These are phyloP conservation scores for Ariopsis seemanni DNA, from an alignment of 2,113 vertebrate genomes.

Conservation along the genomic window DNA sequence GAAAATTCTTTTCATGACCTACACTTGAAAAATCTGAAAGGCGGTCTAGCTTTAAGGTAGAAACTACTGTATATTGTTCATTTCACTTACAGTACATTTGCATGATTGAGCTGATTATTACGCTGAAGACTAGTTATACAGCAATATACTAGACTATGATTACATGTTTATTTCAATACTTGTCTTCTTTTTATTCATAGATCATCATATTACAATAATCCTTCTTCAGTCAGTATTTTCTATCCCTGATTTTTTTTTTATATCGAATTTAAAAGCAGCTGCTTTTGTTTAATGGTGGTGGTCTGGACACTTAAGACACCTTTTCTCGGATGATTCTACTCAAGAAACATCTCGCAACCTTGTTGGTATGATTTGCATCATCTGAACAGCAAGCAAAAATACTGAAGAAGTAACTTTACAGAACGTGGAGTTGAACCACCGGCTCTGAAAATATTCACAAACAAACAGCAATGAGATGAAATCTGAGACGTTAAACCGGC, in stretches of 20 bases:
- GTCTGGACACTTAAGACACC: background rate
- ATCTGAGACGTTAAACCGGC: background rate
- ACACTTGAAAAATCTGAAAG: too few relatives aligned
- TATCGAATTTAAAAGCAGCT: background rate
- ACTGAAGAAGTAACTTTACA: background rate
- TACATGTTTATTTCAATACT: background rate
- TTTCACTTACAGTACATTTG: too few relatives aligned
- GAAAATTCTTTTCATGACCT: too few relatives aligned
- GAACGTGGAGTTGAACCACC: background rate
- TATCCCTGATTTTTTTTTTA: background rate
- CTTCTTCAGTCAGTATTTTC: background rate
- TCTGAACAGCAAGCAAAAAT: background rate
- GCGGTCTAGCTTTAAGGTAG: background rate
- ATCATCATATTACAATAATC: background rate
- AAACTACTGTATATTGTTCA: background rate
- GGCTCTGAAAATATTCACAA: conserved; percentile 14
- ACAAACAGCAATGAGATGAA: background rate
- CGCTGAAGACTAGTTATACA: background rate
- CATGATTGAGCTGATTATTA: too few relatives aligned
- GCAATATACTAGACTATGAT: background rate
- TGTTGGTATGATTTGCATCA: background rate
- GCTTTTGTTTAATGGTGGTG: background rate
- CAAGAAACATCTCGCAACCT: background rate
- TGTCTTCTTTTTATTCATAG: background rate
- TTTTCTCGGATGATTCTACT: background rate